Conservation (phyloP, 2,113 vertebrate species). For the Panthera tigris region DNA sequence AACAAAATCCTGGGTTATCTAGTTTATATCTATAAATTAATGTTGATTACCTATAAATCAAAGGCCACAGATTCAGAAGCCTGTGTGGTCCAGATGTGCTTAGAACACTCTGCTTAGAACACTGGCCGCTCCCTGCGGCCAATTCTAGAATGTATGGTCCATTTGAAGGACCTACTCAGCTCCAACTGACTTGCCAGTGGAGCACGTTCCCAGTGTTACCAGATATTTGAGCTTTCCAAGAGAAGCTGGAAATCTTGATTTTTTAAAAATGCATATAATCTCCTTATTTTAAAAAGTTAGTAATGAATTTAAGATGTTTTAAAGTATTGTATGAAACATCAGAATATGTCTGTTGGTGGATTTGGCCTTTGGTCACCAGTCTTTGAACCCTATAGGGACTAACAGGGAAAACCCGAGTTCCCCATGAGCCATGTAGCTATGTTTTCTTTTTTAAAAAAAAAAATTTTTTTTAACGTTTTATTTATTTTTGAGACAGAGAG, state of each 20-base stretch:
- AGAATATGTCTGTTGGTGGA: neutral
- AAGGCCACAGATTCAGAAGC: neutral
- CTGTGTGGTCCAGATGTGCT: neutral
- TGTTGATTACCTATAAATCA: neutral
- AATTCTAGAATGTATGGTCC: neutral
- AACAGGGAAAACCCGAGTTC: neutral
- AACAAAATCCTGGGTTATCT: neutral
- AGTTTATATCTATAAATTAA: neutral
- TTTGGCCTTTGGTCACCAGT: neutral
- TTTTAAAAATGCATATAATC: neutral
- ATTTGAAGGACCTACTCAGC: neutral
- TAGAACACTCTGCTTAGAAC: neutral
- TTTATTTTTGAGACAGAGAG: too few relatives aligned
- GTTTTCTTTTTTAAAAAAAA: neutral
- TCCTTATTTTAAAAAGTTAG: neutral
- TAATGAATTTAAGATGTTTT: constrained; percentile 5
- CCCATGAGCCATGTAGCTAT: neutral
- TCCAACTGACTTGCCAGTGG: neutral
- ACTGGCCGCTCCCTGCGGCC: neutral
- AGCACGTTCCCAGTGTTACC: neutral
- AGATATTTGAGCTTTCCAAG: neutral
- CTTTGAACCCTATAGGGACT: neutral
- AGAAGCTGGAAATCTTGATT: neutral
- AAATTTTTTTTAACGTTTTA: too few relatives aligned
- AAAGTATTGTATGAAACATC: neutral